phyloP scores from a whole-genome alignment of 2,797 vertebrate species.

The Crocodylus rhombifer region DNA sequence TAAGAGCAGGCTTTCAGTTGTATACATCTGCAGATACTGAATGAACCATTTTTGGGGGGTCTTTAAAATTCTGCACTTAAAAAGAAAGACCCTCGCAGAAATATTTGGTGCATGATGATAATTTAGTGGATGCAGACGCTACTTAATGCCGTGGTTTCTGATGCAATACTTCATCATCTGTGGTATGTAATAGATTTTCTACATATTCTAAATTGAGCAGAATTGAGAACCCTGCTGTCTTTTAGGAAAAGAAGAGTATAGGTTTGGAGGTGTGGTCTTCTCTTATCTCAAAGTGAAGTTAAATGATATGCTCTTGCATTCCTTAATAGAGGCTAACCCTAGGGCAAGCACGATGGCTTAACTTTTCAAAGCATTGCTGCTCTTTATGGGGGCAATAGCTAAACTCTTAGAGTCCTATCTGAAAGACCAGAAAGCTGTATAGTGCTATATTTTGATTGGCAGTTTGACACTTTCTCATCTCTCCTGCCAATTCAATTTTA shows the following conservation, averaged over 20 bases:
- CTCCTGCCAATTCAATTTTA: not conserved
- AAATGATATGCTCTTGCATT: not conserved
- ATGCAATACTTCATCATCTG: not conserved
- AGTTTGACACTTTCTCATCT: not conserved
- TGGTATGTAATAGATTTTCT: not conserved
- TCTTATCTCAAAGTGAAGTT: not conserved
- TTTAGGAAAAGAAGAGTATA: not conserved
- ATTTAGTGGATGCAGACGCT: not conserved
- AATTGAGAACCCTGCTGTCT: not conserved
- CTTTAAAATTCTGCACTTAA: not conserved
- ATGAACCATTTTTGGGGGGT: not conserved
- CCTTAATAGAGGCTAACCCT: not conserved
- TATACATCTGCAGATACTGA: not conserved
- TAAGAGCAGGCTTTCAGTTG: not conserved
- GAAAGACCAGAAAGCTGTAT: not conserved
- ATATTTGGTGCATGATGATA: not conserved
- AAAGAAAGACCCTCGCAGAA: not conserved
- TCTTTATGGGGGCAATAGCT: no score
- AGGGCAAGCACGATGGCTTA: not conserved
- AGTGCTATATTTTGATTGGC: rapidly evolving
- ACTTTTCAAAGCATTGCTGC: not conserved
- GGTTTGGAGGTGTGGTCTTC: not conserved
- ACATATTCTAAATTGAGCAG: not conserved
- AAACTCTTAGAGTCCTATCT: not conserved
- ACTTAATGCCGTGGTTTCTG: rapidly evolving